Evolutionary conservation across 1,140 invertebrate species (phyloP).

Genomic region (Papilio glaucus): DNA sequence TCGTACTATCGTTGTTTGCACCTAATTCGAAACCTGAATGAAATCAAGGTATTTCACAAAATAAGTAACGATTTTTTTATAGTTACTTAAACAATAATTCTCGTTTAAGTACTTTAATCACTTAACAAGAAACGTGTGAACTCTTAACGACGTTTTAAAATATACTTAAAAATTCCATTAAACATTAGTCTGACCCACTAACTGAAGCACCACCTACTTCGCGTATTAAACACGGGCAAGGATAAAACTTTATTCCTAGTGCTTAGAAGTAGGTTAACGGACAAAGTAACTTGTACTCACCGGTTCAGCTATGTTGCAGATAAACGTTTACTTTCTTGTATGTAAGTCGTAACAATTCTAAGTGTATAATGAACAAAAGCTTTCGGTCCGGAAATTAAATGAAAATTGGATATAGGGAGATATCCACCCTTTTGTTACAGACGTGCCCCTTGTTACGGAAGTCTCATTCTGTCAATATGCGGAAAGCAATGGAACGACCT

Average conservation of each 20-base stretch:
- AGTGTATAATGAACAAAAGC: not conserved
- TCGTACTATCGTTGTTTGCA: no score
- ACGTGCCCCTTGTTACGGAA: not conserved
- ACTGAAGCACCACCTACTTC: conserved; percentile 16
- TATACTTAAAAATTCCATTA: conserved; percentile 8
- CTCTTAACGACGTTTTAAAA: not conserved
- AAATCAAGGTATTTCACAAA: no score
- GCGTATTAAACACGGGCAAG: conserved; percentile 11
- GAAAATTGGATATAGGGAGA: not conserved
- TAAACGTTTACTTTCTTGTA: conserved; percentile 6
- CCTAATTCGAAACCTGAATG: no score
- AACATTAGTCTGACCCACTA: conserved; percentile 27
- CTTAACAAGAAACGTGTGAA: not conserved
- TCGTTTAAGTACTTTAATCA: no score
- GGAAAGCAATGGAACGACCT: not conserved
- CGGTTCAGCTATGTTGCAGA: conserved; percentile 13
- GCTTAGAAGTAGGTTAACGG: conserved; percentile 26
- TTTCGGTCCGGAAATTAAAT: not conserved
- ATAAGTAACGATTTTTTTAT: no score
- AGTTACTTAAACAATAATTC: no score
- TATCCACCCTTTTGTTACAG: not conserved
- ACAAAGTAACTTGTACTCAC: conserved; percentile 28
- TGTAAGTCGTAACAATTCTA: not conserved
- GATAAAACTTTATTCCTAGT: conserved; percentile 28
- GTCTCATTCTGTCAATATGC: not conserved